Conservation (phyloP, 2,888 invertebrate genomes). For the Eristalis intricaria region DNA sequence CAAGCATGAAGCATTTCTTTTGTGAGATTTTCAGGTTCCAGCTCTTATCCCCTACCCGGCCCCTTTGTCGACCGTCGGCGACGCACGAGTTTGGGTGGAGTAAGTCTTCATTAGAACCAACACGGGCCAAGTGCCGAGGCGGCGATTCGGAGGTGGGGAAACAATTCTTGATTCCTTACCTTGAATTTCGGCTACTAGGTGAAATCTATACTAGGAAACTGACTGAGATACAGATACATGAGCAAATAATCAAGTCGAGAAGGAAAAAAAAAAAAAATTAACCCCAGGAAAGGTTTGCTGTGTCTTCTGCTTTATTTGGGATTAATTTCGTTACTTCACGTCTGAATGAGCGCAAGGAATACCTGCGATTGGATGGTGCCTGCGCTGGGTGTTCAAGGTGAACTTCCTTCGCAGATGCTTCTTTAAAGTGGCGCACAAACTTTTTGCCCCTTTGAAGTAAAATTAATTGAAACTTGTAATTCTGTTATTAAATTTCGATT, state of each 20-base stretch:
- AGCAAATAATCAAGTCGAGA: neutral
- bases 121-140: neutral
- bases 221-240: constrained; percentile 10
- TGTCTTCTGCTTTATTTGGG: constrained; percentile 16
- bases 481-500: constrained; percentile 26
- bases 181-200: constrained; percentile 51
- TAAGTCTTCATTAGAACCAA: constrained; percentile 39
- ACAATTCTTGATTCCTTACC: constrained; percentile 43
- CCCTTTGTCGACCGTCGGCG: neutral
- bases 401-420: constrained; percentile 2
- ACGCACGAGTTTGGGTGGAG: constrained; percentile 22
- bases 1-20: constrained; percentile 51
- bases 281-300: constrained; percentile 26
- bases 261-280: neutral
- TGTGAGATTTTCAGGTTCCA: constrained; percentile 59
- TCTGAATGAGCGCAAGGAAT: constrained; percentile 8
- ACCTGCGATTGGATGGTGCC: neutral
- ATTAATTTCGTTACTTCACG: constrained; percentile 36
- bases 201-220: constrained; percentile 28
- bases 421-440: neutral
- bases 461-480: constrained; percentile 32
- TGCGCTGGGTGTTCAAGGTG: neutral
- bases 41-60: neutral
- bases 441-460: constrained; percentile 19
- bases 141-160: neutral